These are phyloP conservation scores for Pelvicachromis taeniatus DNA, from an alignment of 2,113 vertebrate genomes.

Conservation along the genomic window DNA sequence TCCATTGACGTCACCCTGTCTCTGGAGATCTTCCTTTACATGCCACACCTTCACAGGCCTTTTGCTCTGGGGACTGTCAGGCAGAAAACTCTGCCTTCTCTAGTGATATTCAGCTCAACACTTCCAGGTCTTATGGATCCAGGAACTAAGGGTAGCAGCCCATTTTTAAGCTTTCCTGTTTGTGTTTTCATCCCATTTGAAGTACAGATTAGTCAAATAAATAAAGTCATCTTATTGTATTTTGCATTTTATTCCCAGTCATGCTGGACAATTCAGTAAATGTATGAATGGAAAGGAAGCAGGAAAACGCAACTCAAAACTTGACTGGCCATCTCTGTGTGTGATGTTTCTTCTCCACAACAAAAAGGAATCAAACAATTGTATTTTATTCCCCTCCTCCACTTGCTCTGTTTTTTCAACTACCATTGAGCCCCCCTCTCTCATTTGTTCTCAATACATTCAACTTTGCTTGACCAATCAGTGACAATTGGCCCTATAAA, in stretches of 20 bases:
- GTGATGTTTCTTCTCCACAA: not conserved
- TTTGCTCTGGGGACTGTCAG: not conserved
- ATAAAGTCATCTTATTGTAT: not conserved
- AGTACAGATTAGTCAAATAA: not conserved
- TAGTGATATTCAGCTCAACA: not conserved
- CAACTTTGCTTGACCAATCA: not conserved
- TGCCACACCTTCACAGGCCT: constrained; percentile 11
- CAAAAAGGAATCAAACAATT: not conserved
- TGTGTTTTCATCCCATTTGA: not conserved
- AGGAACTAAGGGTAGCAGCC: not conserved
- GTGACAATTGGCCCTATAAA: not conserved
- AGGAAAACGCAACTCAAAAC: not conserved
- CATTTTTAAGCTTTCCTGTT: not conserved
- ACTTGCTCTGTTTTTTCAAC: not conserved
- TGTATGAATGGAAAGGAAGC: not conserved
- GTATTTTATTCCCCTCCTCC: not conserved
- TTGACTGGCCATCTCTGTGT: not conserved
- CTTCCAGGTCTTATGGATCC: not conserved
- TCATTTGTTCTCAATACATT: not conserved
- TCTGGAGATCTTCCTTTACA: constrained; percentile 19
- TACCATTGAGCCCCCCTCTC: not conserved
- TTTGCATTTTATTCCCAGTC: not conserved
- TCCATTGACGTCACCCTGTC: constrained; percentile 43
- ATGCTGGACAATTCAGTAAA: not conserved
- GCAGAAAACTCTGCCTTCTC: not conserved